A percentile compares a stretch with the other conserved stretches of the same genome.
Conservation (phyloP, 2,113 vertebrate genomes). For the Tragelaphus scriptus region DNA sequence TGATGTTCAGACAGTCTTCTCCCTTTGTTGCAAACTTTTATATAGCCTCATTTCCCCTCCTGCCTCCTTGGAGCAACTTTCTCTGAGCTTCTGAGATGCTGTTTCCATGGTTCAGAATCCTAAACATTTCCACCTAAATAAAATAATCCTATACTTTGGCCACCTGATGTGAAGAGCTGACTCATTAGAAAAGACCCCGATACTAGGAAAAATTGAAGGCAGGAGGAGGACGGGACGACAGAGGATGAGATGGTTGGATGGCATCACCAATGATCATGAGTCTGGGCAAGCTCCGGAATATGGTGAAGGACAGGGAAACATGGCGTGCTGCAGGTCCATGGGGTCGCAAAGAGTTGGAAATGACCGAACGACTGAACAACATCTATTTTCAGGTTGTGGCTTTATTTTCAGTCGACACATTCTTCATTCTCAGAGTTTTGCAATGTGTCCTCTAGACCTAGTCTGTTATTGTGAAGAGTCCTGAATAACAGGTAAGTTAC, state of each 20-base stretch:
- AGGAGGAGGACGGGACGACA: background rate
- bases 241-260: background rate
- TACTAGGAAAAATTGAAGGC: background rate
- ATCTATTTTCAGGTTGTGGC: background rate
- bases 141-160: background rate
- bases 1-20: background rate
- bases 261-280: background rate
- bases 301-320: background rate
- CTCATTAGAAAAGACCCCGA: background rate
- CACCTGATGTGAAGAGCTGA: background rate
- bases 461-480: background rate
- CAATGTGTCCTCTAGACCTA: too few species aligned
- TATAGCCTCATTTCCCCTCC: background rate
- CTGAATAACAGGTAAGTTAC: background rate
- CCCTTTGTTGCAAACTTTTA: background rate
- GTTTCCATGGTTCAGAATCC: background rate
- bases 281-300: background rate
- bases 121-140: background rate
- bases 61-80: background rate
- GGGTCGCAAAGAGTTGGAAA: background rate
- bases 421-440: background rate
- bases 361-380: rapidly evolving
- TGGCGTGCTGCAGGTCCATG: background rate
- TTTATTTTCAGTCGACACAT: background rate
- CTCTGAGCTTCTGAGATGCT: background rate